phyloP scores from a whole-genome alignment of 2,888 invertebrate genomes.

The Reticulitermes lucifugus region DNA sequence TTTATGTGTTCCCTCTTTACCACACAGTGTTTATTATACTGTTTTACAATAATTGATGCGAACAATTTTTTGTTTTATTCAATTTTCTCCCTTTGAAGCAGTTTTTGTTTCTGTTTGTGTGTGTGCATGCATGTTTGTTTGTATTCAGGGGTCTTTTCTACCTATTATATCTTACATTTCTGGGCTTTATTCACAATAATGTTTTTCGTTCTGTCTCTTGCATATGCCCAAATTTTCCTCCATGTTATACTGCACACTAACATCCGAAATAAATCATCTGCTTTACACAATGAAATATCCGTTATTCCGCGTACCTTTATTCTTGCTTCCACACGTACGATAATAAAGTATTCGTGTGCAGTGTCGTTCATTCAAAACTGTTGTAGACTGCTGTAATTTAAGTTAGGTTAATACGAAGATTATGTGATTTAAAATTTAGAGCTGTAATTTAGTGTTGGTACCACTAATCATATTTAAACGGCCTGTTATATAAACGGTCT shows the following conservation, averaged over 20 bases:
- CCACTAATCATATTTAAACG: too few relatives aligned
- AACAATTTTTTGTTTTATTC: not conserved
- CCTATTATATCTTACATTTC: not conserved
- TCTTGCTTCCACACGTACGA: too few relatives aligned
- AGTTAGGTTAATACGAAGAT: too few relatives aligned
- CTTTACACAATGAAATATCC: not conserved
- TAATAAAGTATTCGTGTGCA: too few relatives aligned
- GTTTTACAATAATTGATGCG: constrained; percentile 26
- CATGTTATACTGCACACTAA: not conserved
- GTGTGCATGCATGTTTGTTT: not conserved
- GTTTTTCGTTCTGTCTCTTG: not conserved
- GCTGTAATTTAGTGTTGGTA: too few relatives aligned
- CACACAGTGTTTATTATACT: constrained; percentile 13
- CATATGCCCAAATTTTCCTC: not conserved
- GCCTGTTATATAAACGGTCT: too few relatives aligned
- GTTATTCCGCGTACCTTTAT: not conserved
- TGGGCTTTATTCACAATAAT: not conserved
- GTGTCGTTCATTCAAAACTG: too few relatives aligned
- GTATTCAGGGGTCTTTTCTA: not conserved
- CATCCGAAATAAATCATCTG: not conserved
- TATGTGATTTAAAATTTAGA: too few relatives aligned
- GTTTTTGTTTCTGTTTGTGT: not conserved
- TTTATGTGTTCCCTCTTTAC: not conserved
- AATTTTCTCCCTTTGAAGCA: not conserved
- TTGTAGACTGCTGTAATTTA: too few relatives aligned